Evolutionary conservation across 1,140 invertebrate genomes (phyloP).

Genomic region (Maconellicoccus hirsutus): DNA sequence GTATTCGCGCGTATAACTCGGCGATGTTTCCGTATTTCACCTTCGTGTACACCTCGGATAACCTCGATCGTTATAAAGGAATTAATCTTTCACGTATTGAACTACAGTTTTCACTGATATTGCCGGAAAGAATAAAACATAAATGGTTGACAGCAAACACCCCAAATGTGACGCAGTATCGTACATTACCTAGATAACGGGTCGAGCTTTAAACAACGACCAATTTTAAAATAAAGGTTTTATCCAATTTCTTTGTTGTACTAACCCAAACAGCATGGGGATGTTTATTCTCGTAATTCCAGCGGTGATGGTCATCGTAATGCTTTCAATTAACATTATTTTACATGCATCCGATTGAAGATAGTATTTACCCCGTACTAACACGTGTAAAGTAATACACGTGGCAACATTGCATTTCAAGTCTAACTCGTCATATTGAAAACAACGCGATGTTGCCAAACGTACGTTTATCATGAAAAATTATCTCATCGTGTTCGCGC

Average conservation of each 20-base stretch:
- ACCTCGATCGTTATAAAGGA: neutral
- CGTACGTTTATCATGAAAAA: neutral
- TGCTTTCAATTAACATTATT: neutral
- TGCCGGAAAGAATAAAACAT: slow-evolving; percentile 17
- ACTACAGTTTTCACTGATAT: neutral
- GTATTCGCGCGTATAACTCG: slow-evolving; percentile 26
- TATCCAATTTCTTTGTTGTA: neutral
- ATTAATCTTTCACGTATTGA: neutral
- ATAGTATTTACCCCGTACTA: too few relatives aligned
- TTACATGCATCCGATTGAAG: neutral
- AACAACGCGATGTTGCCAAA: neutral
- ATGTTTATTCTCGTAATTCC: neutral
- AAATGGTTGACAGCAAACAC: slow-evolving; percentile 12
- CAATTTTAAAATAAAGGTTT: neutral
- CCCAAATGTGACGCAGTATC: slow-evolving; percentile 6
- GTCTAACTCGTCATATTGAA: neutral
- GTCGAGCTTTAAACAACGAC: neutral
- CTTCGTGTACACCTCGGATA: neutral
- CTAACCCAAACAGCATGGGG: neutral
- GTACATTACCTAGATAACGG: slow-evolving; percentile 16
- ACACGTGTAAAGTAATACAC: neutral
- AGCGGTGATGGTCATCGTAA: neutral
- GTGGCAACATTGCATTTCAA: neutral
- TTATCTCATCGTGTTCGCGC: too few relatives aligned
- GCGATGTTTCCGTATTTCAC: neutral